These are phyloP conservation scores for Phymastichus coffea DNA, from an alignment of 1,140 invertebrate species.

Conservation along the genomic window DNA sequence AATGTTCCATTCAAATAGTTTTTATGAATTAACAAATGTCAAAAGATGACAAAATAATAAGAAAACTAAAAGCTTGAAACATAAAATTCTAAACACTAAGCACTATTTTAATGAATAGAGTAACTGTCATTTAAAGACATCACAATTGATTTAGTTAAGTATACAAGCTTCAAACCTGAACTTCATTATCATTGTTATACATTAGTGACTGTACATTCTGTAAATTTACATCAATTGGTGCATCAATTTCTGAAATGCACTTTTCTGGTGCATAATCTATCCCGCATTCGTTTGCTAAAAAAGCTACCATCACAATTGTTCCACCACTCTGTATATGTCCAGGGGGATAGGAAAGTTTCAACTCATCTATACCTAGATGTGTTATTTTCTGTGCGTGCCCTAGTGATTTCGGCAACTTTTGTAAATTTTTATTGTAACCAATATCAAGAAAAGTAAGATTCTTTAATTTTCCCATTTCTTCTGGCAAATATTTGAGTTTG, in stretches of 20 bases:
- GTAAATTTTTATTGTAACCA: slow-evolving; percentile 60
- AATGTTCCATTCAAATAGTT: not conserved
- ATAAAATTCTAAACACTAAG: slow-evolving; percentile 12
- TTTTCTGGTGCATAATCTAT: slow-evolving; percentile 45
- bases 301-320: slow-evolving; percentile 67
- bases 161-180: slow-evolving; percentile 48
- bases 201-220: slow-evolving; percentile 31
- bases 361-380: slow-evolving; percentile 62
- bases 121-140: no score
- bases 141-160: not conserved
- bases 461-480: slow-evolving; percentile 64
- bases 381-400: slow-evolving; percentile 61
- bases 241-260: slow-evolving; percentile 33
- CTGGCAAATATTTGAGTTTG: slow-evolving; percentile 66
- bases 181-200: slow-evolving; percentile 43
- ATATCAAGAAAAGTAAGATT: slow-evolving; percentile 61
- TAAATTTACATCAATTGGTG: slow-evolving; percentile 26
- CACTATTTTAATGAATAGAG: no score
- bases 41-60: not conserved
- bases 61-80: not conserved
- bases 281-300: slow-evolving; percentile 56
- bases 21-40: not conserved
- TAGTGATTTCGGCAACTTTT: slow-evolving; percentile 63
- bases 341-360: slow-evolving; percentile 66
- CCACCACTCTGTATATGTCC: slow-evolving; percentile 60